These are phyloP conservation scores for Bombus breviceps DNA, from an alignment of 1,140 invertebrate species.

Conservation along the genomic window DNA sequence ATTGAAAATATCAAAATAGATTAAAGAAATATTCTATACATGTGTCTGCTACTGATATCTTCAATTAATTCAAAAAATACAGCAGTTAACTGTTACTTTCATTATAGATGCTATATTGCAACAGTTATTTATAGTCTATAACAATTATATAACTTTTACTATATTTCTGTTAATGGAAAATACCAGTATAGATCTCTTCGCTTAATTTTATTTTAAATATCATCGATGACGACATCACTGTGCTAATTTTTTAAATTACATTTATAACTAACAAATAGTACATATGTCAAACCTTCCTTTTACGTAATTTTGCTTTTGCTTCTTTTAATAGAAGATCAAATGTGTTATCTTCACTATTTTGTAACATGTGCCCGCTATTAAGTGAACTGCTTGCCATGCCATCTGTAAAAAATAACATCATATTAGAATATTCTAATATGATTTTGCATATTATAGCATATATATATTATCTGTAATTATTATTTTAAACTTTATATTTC, in stretches of 20 bases:
- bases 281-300: conserved; percentile 79
- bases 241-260: conserved; percentile 67
- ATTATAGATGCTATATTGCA: conserved; percentile 23
- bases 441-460: neutral
- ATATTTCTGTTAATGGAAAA: conserved; percentile 26
- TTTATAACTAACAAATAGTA: conserved; percentile 75
- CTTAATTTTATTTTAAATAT: conserved; percentile 19
- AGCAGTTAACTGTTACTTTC: conserved; percentile 9
- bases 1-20: conserved; percentile 34
- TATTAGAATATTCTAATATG: conserved; percentile 24
- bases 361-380: conserved; percentile 45
- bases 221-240: conserved; percentile 20
- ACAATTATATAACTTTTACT: conserved; percentile 44
- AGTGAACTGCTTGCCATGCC: conserved; percentile 63
- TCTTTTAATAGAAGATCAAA: conserved; percentile 80
- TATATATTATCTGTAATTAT: too few relatives aligned
- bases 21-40: conserved; percentile 14
- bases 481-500: too few relatives aligned
- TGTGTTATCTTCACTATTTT: conserved; percentile 71
- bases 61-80: conserved; percentile 27
- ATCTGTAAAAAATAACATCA: conserved; percentile 68
- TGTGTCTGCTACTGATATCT: conserved; percentile 5
- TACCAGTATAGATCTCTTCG: conserved; percentile 12
- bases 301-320: conserved; percentile 79
- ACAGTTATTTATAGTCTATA: conserved; percentile 31